These are phyloP conservation scores for Cyanoliseus patagonus DNA, from an alignment of 2,113 vertebrate species.

Conservation along the genomic window DNA sequence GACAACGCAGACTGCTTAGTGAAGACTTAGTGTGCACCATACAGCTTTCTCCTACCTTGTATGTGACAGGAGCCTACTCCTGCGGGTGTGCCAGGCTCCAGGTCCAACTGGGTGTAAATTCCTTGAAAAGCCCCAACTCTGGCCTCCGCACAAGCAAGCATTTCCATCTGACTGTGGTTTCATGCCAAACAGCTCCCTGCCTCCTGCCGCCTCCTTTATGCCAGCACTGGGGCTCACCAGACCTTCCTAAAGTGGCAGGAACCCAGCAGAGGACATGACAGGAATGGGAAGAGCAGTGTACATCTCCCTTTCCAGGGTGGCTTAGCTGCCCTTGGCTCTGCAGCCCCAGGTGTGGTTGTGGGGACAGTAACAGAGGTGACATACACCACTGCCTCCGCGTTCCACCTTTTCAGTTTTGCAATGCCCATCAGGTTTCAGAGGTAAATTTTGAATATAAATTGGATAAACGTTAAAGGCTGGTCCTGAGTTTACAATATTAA, in stretches of 20 bases:
- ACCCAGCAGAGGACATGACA: background rate
- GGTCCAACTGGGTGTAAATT: background rate
- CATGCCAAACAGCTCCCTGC: background rate
- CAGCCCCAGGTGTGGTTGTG: background rate
- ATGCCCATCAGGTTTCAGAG: background rate
- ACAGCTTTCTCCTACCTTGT: background rate
- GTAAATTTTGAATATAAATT: background rate
- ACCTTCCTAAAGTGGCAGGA: background rate
- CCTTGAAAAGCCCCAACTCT: background rate
- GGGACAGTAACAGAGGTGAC: fast-evolving
- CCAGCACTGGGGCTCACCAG: background rate
- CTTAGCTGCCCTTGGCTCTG: background rate
- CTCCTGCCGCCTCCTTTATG: background rate
- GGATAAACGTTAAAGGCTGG: background rate
- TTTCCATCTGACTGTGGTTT: background rate
- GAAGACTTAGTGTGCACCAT: background rate
- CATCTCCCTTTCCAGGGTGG: background rate
- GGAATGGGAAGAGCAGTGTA: background rate
- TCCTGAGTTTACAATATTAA: background rate
- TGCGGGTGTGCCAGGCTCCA: background rate
- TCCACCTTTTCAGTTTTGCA: background rate
- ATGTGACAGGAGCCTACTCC: background rate
- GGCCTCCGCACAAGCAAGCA: background rate
- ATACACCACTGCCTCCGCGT: fast-evolving
- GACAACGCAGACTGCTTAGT: background rate